phyloP scores from a whole-genome alignment of 2,113 vertebrate species.

The Paramisgurnus dabryanus region DNA sequence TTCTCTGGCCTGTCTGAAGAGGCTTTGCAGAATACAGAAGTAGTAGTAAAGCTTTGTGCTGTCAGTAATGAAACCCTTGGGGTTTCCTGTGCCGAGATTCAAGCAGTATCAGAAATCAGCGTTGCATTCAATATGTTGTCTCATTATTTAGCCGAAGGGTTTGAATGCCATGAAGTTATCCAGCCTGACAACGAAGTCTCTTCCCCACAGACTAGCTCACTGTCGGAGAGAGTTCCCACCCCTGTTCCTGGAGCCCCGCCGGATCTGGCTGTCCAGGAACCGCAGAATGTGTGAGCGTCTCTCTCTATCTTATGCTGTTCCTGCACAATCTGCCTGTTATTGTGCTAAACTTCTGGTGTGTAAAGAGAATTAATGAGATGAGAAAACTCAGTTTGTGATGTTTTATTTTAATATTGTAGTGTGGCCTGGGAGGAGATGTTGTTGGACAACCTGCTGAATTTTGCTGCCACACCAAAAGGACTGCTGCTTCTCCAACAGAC shows the following conservation, averaged over 20 bases:
- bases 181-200: constrained; percentile 10
- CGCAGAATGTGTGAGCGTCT: constrained; percentile 76
- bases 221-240: constrained; percentile 81
- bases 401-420: constrained; percentile 65
- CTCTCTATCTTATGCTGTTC: background rate
- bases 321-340: constrained; percentile 8
- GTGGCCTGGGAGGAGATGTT: constrained; percentile 88
- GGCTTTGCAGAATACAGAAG: constrained; percentile 5
- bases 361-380: background rate
- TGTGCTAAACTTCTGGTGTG: constrained; percentile 4
- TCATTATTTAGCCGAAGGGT: constrained; percentile 26
- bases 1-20: constrained; percentile 12
- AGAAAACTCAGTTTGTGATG: background rate
- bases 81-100: background rate
- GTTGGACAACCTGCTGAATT: constrained; percentile 89
- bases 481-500: constrained; percentile 88
- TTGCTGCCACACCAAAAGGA: constrained; percentile 90
- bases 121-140: constrained; percentile 16
- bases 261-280: constrained; percentile 68
- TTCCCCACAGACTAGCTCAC: constrained; percentile 73
- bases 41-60: background rate
- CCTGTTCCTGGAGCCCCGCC: constrained; percentile 73
- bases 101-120: constrained; percentile 6
- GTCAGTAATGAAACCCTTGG: constrained; percentile 28
- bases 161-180: constrained; percentile 10